Conservation (phyloP, 2,797 vertebrate species). For the Molossus molossus region DNA sequence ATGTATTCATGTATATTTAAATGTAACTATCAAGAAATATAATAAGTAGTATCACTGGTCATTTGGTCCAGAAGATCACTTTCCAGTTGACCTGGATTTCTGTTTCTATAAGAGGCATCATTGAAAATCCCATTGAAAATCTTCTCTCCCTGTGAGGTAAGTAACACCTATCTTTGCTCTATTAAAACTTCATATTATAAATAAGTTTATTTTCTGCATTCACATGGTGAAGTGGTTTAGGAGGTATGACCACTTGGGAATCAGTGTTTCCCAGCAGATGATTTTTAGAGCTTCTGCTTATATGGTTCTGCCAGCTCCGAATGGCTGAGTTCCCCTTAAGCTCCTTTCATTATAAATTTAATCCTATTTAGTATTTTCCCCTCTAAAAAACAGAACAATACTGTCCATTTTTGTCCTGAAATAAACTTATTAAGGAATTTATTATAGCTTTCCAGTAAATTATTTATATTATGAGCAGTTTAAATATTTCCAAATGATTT, state of each 20-base stretch:
- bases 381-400: conserved; percentile 56
- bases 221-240: not conserved
- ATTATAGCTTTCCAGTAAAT: conserved; percentile 56
- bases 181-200: not conserved
- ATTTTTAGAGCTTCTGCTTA: not conserved
- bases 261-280: not conserved
- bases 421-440: conserved; percentile 65
- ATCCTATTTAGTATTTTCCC: not conserved
- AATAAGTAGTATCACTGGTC: not conserved
- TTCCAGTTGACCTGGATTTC: not conserved
- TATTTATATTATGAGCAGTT: conserved; percentile 62
- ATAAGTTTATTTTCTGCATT: not conserved
- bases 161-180: not conserved
- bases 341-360: conserved; percentile 29
- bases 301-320: not conserved
- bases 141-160: too few species aligned
- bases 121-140: not conserved
- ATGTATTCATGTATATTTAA: not conserved
- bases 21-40: not conserved
- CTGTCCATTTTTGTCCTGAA: conserved; percentile 67
- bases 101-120: not conserved
- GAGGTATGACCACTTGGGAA: not conserved
- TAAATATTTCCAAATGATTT: conserved; percentile 70
- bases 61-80: not conserved
- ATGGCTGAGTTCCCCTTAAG: not conserved